Evolutionary conservation across 2,113 vertebrate species (phyloP).

Genomic region (Diadophis punctatus): DNA sequence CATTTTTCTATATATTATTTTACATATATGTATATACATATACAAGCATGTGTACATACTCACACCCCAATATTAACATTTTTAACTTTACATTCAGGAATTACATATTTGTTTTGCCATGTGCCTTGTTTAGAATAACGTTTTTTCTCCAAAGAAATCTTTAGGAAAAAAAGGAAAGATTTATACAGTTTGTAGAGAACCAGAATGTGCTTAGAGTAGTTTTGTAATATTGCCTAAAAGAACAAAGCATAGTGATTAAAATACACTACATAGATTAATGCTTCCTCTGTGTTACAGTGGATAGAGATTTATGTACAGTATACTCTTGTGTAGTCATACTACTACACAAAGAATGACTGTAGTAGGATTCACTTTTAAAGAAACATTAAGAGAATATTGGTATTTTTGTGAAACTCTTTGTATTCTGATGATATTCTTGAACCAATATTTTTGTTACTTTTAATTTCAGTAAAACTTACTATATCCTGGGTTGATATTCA

Average conservation of each 20-base stretch:
- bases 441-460: not conserved
- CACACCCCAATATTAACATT: not conserved
- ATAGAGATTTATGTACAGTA: not conserved
- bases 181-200: not conserved
- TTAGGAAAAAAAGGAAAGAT: not conserved
- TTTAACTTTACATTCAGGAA: not conserved
- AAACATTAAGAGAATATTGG: not conserved
- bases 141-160: not conserved
- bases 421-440: conserved; percentile 6
- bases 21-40: not conserved
- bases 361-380: not conserved
- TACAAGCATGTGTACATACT: not conserved
- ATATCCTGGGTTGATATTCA: conserved; percentile 93
- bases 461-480: conserved; percentile 82
- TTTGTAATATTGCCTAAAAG: not conserved
- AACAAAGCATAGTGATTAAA: not conserved
- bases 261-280: not conserved
- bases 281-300: not conserved
- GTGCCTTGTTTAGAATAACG: not conserved
- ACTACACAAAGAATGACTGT: not conserved
- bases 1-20: not conserved
- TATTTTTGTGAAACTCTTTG: not conserved
- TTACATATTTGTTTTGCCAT: not conserved
- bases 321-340: not conserved
- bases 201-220: not conserved